Percentiles rank a stretch among this genome's conserved stretches.
These are phyloP conservation scores for Rhyacophila evoluta DNA, from an alignment of 2,888 invertebrate species.

Conservation along the genomic window DNA sequence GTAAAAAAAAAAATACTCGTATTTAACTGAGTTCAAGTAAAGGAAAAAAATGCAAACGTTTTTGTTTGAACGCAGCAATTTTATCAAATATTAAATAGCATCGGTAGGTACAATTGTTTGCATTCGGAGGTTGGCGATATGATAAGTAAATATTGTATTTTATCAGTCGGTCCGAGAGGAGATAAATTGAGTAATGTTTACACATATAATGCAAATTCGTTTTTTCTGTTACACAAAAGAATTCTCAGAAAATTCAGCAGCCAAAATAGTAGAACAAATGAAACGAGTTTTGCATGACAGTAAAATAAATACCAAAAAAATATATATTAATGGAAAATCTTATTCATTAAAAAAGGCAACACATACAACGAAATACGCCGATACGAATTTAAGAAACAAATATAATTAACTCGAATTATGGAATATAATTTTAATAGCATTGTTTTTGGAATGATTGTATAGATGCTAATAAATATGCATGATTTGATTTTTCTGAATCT, in stretches of 20 bases:
- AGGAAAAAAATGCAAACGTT: neutral
- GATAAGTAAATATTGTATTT: constrained; percentile 18
- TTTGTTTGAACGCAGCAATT: neutral
- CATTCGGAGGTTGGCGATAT: neutral
- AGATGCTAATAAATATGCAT: no score
- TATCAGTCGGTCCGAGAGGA: neutral
- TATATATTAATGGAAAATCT: no score
- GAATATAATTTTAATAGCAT: no score
- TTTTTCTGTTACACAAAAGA: neutral
- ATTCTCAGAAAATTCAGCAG: neutral
- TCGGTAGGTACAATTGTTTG: neutral
- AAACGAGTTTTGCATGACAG: neutral
- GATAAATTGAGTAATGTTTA: neutral
- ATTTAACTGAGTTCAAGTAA: neutral
- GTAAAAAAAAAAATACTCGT: no score
- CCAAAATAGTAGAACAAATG: neutral
- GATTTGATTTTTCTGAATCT: no score
- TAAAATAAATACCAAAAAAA: neutral
- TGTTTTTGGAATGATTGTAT: no score
- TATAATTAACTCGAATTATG: no score
- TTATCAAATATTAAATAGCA: neutral
- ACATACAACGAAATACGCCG: no score
- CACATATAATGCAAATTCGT: neutral
- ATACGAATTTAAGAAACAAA: no score
- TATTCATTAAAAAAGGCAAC: no score